Percentiles rank a stretch among this genome's conserved stretches.
Evolutionary conservation across 2,797 vertebrate species (phyloP).

Genomic region (Falco naumanni): DNA sequence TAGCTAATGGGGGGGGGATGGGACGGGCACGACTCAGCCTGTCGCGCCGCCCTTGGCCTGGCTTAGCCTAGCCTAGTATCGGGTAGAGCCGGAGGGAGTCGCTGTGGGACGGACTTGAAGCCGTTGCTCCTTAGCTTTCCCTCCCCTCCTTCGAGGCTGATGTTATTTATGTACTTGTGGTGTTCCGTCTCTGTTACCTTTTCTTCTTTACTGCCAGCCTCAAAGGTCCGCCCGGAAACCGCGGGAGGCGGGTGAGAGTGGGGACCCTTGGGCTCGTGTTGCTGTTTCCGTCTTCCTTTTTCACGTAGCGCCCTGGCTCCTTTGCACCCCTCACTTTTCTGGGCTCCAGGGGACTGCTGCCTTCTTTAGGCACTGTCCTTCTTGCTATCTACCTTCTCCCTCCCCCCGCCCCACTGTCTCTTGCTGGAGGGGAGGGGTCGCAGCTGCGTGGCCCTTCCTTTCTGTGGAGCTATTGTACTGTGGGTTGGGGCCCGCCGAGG

Average conservation of each 20-base stretch:
- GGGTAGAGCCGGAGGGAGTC: constrained; percentile 28
- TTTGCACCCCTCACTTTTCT: neutral
- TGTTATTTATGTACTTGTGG: constrained; percentile 35
- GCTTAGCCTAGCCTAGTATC: neutral
- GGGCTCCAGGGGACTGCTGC: neutral
- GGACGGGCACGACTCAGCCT: neutral
- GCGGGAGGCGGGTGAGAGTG: neutral
- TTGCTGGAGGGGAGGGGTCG: neutral
- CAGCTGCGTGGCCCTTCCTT: neutral
- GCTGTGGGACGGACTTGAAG: neutral
- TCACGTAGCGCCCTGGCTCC: neutral
- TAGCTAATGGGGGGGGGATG: neutral
- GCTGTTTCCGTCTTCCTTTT: neutral
- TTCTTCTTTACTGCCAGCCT: neutral
- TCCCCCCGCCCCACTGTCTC: neutral
- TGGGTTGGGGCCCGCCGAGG: neutral
- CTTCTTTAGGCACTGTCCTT: neutral
- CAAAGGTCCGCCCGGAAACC: neutral
- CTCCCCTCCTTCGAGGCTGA: neutral
- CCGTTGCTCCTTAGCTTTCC: neutral
- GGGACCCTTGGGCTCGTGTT: neutral
- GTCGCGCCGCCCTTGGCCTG: neutral
- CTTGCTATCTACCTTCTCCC: neutral
- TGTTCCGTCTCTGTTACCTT: neutral
- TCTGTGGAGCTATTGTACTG: neutral